phyloP scores from a whole-genome alignment of 2,797 vertebrate genomes.

The Premnoplex brunnescens region DNA sequence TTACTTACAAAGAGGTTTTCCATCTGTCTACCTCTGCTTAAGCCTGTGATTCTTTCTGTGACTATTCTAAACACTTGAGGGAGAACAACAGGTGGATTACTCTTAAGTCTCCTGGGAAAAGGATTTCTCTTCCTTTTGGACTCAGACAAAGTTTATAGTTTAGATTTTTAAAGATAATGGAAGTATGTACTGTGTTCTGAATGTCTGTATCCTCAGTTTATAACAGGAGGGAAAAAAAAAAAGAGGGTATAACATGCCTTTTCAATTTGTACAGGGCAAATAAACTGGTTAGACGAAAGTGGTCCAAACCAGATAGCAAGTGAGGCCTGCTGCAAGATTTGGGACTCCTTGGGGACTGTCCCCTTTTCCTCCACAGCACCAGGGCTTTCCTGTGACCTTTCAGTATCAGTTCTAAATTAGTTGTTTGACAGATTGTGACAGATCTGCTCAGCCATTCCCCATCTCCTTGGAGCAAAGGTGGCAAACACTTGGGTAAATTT shows the following conservation, averaged over 20 bases:
- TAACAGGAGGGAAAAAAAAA: no score
- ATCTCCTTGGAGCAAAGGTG: not conserved
- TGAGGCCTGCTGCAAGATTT: not conserved
- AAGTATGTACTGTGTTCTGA: not conserved
- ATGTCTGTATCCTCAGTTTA: not conserved
- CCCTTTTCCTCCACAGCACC: not conserved
- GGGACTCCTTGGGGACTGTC: not conserved
- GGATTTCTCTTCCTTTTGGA: not conserved
- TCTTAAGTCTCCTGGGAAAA: not conserved
- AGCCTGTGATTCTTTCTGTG: not conserved
- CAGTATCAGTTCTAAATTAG: not conserved
- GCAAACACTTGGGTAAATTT: not conserved
- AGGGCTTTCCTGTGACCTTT: not conserved
- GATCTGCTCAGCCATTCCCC: not conserved
- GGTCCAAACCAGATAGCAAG: not conserved
- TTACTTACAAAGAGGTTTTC: not conserved
- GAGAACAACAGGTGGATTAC: not conserved
- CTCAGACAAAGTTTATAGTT: not conserved
- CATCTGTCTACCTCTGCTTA: not conserved
- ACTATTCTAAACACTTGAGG: not conserved
- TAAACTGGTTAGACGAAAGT: not conserved
- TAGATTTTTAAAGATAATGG: not conserved
- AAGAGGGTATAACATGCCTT: rapidly evolving
- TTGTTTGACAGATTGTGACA: not conserved
- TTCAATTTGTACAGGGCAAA: not conserved